These are phyloP conservation scores for Pardalotus punctatus DNA, from an alignment of 2,113 vertebrate genomes.

Conservation along the genomic window DNA sequence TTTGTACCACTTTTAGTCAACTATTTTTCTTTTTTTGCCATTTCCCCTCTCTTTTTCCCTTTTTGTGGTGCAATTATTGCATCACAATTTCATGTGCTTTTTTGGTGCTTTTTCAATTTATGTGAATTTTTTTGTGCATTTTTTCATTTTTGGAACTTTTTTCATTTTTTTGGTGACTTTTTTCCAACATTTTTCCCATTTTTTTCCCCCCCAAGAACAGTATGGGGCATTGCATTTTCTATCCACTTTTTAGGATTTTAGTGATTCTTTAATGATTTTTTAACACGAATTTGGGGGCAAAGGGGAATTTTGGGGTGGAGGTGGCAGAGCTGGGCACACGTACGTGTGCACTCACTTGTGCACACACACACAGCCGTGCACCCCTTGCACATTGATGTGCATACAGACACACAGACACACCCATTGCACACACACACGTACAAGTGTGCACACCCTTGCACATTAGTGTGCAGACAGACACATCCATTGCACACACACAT, in stretches of 20 bases:
- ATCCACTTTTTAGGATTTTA: neutral
- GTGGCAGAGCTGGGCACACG: neutral
- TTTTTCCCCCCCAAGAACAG: neutral
- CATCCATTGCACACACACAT: accelerated
- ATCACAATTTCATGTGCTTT: neutral
- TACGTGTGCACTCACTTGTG: neutral
- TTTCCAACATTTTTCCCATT: neutral
- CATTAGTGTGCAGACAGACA: neutral
- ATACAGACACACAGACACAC: neutral
- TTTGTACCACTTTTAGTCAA: neutral
- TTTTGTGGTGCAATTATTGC: neutral
- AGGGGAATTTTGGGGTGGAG: neutral
- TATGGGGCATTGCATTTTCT: neutral
- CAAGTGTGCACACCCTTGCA: neutral
- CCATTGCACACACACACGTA: neutral
- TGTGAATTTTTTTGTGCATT: neutral
- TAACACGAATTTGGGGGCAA: accelerated
- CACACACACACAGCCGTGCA: accelerated
- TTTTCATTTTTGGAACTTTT: neutral
- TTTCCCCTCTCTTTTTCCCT: neutral
- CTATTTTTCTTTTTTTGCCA: neutral
- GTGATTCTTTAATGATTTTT: neutral
- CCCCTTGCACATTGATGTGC: neutral
- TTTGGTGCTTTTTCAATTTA: neutral
- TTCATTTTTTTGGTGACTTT: neutral